A percentile compares a stretch with the other conserved stretches of the same genome.
These are phyloP conservation scores for Strigops habroptila DNA, from an alignment of 2,113 vertebrate species.

Conservation along the genomic window DNA sequence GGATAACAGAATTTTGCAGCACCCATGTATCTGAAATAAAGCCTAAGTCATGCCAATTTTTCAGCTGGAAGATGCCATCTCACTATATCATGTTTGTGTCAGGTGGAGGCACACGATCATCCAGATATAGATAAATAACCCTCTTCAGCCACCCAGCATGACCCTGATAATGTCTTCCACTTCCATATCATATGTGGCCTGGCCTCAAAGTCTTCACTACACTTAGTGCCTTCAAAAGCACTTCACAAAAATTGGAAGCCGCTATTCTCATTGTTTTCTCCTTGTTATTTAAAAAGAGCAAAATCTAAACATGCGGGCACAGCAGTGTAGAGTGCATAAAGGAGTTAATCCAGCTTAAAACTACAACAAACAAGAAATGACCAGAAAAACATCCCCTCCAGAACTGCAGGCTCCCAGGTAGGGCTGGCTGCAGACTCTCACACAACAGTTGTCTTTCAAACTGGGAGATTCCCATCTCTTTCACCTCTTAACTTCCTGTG, in stretches of 20 bases:
- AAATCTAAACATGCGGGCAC: background rate
- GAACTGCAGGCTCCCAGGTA: background rate
- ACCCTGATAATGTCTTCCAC: background rate
- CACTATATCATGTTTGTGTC: background rate
- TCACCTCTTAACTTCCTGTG: background rate
- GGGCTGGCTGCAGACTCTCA: background rate
- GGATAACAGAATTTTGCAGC: background rate
- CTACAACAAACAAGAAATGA: background rate
- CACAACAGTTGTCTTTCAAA: background rate
- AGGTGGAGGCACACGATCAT: background rate
- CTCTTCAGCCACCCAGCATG: background rate
- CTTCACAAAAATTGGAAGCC: background rate
- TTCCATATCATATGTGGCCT: background rate
- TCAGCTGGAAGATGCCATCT: background rate
- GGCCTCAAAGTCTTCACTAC: background rate
- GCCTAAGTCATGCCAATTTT: background rate
- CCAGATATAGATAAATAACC: background rate
- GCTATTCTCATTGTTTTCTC: background rate
- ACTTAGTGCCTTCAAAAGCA: background rate
- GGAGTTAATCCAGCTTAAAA: background rate
- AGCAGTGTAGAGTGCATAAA: background rate
- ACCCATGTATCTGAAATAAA: background rate
- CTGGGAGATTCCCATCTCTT: background rate
- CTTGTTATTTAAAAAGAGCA: background rate
- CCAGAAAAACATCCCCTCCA: background rate